These are phyloP conservation scores for Alligator sinensis DNA, from an alignment of 2,113 vertebrate species.

Conservation along the genomic window DNA sequence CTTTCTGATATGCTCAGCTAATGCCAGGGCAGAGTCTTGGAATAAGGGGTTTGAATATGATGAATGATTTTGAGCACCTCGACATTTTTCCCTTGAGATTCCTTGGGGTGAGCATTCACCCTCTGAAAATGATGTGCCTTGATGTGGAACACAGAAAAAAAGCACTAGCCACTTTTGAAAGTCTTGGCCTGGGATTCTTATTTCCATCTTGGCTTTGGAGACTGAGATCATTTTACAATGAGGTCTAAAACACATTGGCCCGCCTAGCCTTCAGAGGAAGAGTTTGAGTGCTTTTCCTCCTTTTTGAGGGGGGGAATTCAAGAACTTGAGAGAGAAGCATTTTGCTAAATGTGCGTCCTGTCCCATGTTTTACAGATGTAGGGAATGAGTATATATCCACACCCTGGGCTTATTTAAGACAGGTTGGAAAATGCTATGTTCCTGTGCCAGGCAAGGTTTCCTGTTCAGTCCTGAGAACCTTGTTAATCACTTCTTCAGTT, in stretches of 20 bases:
- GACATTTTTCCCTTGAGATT: background rate
- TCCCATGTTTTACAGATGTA: background rate
- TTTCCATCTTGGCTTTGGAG: background rate
- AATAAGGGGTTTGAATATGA: background rate
- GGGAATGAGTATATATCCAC: background rate
- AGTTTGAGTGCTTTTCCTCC: background rate
- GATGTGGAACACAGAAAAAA: background rate
- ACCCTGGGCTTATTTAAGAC: constrained; percentile 16
- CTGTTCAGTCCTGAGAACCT: constrained; percentile 18
- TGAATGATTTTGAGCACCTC: background rate
- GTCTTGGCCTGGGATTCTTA: background rate
- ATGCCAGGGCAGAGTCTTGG: background rate
- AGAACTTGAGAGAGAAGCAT: background rate
- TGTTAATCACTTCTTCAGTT: constrained; percentile 51
- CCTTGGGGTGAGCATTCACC: background rate
- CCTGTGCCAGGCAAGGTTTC: constrained; percentile 48
- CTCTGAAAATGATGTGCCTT: background rate
- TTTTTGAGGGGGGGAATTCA: background rate
- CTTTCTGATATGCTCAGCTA: background rate
- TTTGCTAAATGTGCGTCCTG: background rate
- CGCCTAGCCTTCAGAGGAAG: background rate
- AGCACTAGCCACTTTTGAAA: background rate
- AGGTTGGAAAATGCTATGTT: constrained; percentile 28
- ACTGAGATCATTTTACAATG: background rate
- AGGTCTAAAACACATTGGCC: background rate